Conservation (phyloP, 1,140 invertebrate genomes). For the Maniola jurtina region DNA sequence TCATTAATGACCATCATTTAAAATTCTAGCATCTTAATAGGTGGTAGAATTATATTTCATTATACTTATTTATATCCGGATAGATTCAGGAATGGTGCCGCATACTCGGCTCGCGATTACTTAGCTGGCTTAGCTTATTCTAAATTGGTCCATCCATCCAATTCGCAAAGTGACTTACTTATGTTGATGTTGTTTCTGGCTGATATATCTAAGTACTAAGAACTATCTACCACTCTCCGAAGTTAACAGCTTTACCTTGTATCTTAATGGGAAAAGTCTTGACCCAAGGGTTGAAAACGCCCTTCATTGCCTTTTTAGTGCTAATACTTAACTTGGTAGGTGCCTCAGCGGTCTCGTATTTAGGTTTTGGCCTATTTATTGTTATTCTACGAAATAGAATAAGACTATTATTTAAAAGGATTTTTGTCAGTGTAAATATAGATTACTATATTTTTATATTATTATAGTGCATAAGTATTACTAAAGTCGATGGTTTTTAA, state of each 20-base stretch:
- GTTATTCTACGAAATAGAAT: slow-evolving; percentile 33
- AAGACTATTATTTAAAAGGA: slow-evolving; percentile 47
- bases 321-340: slow-evolving; percentile 32
- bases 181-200: too few relatives aligned
- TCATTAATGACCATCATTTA: slow-evolving; percentile 23
- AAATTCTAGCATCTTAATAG: neutral
- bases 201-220: neutral
- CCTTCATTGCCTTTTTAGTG: slow-evolving; percentile 35
- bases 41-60: neutral
- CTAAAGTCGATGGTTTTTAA: slow-evolving; percentile 52
- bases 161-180: too few relatives aligned
- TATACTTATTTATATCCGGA: neutral
- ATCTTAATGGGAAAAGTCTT: slow-evolving; percentile 35
- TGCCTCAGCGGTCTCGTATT: slow-evolving; percentile 46
- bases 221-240: neutral
- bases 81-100: too few relatives aligned
- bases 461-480: slow-evolving; percentile 66
- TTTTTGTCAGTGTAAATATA: slow-evolving; percentile 71
- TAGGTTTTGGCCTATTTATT: slow-evolving; percentile 40
- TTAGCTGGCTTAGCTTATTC: too few relatives aligned
- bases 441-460: slow-evolving; percentile 75
- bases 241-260: slow-evolving; percentile 16
- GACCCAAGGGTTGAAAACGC: slow-evolving; percentile 28
- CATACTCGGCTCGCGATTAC: too few relatives aligned
- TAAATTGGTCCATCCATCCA: too few relatives aligned